phyloP scores from a whole-genome alignment of 1,140 invertebrate genomes.

The Zaprionus gabonicus region DNA sequence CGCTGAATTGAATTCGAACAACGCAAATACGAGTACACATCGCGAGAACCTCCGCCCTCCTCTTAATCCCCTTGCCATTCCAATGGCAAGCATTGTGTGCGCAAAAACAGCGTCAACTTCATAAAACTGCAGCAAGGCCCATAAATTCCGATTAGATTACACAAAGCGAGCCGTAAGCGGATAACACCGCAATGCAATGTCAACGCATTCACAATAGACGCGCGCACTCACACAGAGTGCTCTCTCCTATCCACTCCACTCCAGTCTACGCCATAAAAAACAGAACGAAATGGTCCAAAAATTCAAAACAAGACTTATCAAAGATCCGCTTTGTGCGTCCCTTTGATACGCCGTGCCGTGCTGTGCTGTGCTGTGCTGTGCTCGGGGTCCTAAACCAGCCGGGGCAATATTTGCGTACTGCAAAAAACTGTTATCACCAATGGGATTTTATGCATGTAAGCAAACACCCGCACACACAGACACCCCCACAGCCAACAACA shows the following conservation, averaged over 20 bases:
- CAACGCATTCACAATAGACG: conserved; percentile 59
- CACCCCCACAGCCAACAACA: background rate
- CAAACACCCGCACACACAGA: conserved; percentile 8
- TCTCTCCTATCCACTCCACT: conserved; percentile 7
- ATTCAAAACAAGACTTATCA: conserved; percentile 57
- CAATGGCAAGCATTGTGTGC: conserved; percentile 1
- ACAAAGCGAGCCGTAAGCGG: conserved; percentile 67
- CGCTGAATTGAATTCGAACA: conserved; percentile 41
- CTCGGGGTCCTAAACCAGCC: conserved; percentile 3
- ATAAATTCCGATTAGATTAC: conserved; percentile 81
- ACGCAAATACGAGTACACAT: conserved; percentile 26
- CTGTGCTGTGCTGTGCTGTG: background rate
- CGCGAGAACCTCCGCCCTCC: background rate
- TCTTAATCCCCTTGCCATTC: background rate
- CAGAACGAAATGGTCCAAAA: conserved; percentile 28
- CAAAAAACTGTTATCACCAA: conserved; percentile 55
- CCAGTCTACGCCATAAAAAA: conserved; percentile 13
- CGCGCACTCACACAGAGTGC: conserved; percentile 5
- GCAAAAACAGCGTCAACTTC: conserved; percentile 27
- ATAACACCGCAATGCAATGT: conserved; percentile 38
- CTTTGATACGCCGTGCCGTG: background rate
- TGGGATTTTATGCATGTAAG: conserved; percentile 52
- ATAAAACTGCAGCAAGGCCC: conserved; percentile 67
- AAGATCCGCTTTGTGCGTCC: conserved; percentile 46
- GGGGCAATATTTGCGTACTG: conserved; percentile 28